Conservation (phyloP, 2,888 invertebrate species). For the Sarcophaga subvicina region DNA sequence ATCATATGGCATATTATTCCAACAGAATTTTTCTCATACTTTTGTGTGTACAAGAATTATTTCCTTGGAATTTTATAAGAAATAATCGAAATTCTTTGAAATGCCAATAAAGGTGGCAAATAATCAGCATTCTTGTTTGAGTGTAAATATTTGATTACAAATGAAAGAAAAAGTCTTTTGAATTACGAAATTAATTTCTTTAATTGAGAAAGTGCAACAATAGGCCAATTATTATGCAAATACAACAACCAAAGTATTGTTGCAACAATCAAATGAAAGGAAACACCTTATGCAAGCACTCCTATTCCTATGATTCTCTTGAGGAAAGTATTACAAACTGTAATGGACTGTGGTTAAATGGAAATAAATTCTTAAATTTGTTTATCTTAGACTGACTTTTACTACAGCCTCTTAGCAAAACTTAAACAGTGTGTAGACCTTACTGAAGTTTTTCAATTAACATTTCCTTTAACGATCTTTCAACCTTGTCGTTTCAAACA, state of each 20-base stretch:
- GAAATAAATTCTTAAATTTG: neutral
- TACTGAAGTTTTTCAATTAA: too few relatives aligned
- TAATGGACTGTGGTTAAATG: neutral
- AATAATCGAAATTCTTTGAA: neutral
- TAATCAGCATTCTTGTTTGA: neutral
- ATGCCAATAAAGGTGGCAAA: neutral
- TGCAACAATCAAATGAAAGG: conserved; percentile 2
- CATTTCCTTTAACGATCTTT: neutral
- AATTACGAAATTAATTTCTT: neutral
- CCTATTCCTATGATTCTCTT: too few relatives aligned
- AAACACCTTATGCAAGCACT: conserved; percentile 8
- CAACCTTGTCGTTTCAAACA: too few relatives aligned
- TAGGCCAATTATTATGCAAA: conserved; percentile 29
- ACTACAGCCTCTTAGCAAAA: too few relatives aligned
- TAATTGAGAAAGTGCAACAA: conserved; percentile 21
- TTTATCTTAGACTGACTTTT: too few relatives aligned
- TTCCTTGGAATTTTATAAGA: neutral
- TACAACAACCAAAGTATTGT: conserved; percentile 37
- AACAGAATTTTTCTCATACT: conserved; percentile 23
- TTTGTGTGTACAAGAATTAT: neutral
- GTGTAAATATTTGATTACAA: neutral
- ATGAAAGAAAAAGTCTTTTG: neutral
- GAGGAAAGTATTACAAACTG: neutral
- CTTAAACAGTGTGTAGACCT: too few relatives aligned
- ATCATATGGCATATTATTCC: conserved; percentile 49